Evolutionary conservation across 2,797 vertebrate species (phyloP).

Genomic region (Petrocephalus sullivani): DNA sequence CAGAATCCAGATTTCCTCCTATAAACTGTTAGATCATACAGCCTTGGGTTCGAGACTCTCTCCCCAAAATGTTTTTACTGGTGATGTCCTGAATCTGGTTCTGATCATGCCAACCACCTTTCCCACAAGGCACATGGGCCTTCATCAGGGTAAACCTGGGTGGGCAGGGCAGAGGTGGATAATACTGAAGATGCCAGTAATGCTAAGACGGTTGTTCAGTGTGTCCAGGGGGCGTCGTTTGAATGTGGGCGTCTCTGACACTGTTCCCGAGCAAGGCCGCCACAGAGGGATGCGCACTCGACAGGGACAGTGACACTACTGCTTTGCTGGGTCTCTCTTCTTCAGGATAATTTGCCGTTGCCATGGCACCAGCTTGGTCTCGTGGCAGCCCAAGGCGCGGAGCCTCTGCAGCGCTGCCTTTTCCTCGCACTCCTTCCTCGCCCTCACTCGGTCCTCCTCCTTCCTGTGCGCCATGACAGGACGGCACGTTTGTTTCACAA

Average conservation of each 20-base stretch:
- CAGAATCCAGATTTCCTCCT: background rate
- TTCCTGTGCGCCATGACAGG: conserved; percentile 58
- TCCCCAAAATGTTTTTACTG: background rate
- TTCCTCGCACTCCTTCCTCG: conserved; percentile 73
- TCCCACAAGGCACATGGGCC: background rate
- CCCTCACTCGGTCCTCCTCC: conserved; percentile 72
- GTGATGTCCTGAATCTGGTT: background rate
- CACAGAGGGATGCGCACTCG: background rate
- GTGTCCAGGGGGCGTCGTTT: background rate
- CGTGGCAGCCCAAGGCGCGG: conserved; percentile 89
- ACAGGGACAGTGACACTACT: conserved; percentile 55
- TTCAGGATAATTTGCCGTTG: conserved; percentile 93
- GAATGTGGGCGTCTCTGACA: background rate
- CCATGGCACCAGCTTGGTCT: conserved; percentile 92
- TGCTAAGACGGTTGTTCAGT: background rate
- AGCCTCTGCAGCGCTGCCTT: conserved; percentile 83
- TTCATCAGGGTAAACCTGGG: background rate
- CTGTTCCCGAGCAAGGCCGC: background rate
- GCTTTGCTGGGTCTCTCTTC: conserved; percentile 90
- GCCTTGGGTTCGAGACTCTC: background rate
- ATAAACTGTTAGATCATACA: background rate
- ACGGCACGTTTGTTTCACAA: background rate
- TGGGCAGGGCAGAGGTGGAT: background rate
- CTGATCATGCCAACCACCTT: background rate
- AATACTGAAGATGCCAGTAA: background rate